Evolutionary conservation across 2,888 invertebrate species (phyloP).

Genomic region (Muschampia plurimacula): DNA sequence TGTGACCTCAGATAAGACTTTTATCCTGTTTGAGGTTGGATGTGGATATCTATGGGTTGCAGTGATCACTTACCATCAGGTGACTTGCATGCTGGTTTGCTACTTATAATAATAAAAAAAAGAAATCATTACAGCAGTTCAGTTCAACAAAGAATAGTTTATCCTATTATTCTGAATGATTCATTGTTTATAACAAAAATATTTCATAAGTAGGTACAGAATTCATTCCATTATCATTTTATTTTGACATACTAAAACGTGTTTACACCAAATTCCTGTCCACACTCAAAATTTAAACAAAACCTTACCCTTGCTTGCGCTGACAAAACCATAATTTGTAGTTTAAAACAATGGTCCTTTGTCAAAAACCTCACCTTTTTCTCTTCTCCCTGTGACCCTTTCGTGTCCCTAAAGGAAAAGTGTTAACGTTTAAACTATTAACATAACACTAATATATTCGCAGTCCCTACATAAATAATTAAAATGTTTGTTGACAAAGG

Average conservation of each 20-base stretch:
- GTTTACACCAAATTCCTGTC: neutral
- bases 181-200: no score
- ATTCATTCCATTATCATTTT: neutral
- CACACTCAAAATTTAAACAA: neutral
- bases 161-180: no score
- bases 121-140: no score
- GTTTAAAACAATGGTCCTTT: conserved; percentile 6
- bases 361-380: conserved; percentile 10
- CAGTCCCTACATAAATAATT: conserved; percentile 1
- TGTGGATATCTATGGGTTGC: no score
- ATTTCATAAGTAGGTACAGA: no score
- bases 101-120: no score
- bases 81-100: no score
- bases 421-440: conserved; percentile 15
- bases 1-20: no score
- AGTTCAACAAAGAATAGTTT: no score
- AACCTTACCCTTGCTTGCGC: neutral
- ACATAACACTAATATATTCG: neutral
- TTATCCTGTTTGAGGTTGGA: no score
- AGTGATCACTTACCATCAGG: no score
- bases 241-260: neutral
- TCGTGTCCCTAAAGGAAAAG: neutral
- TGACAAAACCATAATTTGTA: conserved; percentile 15
- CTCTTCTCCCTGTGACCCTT: neutral
- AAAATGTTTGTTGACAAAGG: conserved; percentile 1